phyloP scores from a whole-genome alignment of 2,113 vertebrate genomes.

The Toxotes chatareus region DNA sequence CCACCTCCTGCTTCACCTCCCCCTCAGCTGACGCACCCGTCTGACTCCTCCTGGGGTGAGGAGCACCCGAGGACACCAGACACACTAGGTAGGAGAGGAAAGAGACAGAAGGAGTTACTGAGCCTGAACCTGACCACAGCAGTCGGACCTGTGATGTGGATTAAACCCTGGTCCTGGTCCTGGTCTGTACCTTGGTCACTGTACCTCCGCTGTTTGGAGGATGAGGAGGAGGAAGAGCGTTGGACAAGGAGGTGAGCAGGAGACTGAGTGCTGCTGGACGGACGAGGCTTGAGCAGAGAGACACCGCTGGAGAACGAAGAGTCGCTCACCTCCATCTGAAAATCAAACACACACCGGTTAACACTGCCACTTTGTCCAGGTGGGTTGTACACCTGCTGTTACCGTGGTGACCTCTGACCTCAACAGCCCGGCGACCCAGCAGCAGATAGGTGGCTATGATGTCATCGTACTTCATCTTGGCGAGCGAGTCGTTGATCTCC shows the following conservation, averaged over 20 bases:
- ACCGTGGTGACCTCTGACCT: slow-evolving; percentile 44
- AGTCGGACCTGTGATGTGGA: background rate
- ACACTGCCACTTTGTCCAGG: background rate
- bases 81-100: slow-evolving; percentile 13
- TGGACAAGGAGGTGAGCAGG: slow-evolving; percentile 37
- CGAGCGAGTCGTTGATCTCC: slow-evolving; percentile 45
- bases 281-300: slow-evolving; percentile 28
- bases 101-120: background rate
- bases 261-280: slow-evolving; percentile 43
- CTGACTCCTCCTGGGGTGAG: slow-evolving; percentile 28
- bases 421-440: slow-evolving; percentile 38
- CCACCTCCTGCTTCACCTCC: slow-evolving; percentile 26
- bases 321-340: slow-evolving; percentile 35
- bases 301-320: background rate
- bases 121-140: too few species aligned
- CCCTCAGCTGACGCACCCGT: slow-evolving; percentile 5
- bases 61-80: slow-evolving; percentile 23
- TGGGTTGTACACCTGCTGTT: background rate
- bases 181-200: slow-evolving; percentile 51
- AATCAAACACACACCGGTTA: slow-evolving; percentile 2
- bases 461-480: slow-evolving; percentile 64
- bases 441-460: slow-evolving; percentile 67
- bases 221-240: slow-evolving; percentile 31
- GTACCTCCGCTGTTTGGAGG: slow-evolving; percentile 61
- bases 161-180: background rate